Conservation (phyloP, 2,888 invertebrate genomes). For the Phragmatobia fuliginosa region DNA sequence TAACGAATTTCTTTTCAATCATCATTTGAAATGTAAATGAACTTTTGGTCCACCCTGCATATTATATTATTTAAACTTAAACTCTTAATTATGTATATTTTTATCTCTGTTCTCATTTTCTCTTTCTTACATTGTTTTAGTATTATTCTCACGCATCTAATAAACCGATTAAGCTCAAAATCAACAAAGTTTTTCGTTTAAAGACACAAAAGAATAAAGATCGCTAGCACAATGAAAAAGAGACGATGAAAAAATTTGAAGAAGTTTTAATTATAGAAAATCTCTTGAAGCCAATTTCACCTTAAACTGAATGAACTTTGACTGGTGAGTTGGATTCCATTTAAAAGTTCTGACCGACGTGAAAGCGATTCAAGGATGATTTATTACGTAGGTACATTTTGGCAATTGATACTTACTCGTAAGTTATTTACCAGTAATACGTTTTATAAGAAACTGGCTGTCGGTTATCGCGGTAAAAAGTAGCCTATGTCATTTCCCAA, state of each 20-base stretch:
- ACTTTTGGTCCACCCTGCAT: too few relatives aligned
- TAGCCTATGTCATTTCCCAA: too few relatives aligned
- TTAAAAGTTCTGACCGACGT: constrained; percentile 59
- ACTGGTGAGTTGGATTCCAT: constrained; percentile 58
- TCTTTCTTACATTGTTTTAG: neutral
- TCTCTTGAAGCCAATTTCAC: constrained; percentile 57
- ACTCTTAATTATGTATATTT: neutral
- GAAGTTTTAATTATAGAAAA: constrained; percentile 66
- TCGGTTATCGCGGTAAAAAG: too few relatives aligned
- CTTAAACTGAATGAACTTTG: constrained; percentile 56
- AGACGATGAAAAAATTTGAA: constrained; percentile 50
- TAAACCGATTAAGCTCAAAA: constrained; percentile 12
- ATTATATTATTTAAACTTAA: too few relatives aligned
- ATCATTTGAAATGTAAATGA: too few relatives aligned
- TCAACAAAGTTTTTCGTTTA: constrained; percentile 31
- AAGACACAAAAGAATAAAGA: constrained; percentile 42
- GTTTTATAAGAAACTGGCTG: too few relatives aligned
- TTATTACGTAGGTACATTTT: constrained; percentile 50
- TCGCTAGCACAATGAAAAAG: constrained; percentile 40
- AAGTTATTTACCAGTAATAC: neutral
- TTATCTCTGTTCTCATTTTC: neutral
- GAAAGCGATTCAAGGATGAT: constrained; percentile 62
- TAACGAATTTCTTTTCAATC: too few relatives aligned
- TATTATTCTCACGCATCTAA: neutral
- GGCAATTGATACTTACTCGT: neutral